Percentiles rank a stretch among this genome's conserved stretches.
Evolutionary conservation across 2,888 invertebrate genomes (phyloP).

Genomic region (Sturmia bella): DNA sequence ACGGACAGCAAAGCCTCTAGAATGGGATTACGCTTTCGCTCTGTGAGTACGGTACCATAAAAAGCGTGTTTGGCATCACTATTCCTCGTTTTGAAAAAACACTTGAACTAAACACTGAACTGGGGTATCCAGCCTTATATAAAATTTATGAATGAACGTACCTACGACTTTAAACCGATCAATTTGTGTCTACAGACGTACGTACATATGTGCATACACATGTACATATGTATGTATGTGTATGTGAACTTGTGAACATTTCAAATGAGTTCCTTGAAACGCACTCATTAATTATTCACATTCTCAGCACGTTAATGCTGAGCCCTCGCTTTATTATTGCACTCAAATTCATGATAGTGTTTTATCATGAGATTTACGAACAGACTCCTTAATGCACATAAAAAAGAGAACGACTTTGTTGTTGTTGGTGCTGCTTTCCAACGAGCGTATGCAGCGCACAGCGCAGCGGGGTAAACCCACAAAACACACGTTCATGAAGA

Average conservation of each 20-base stretch:
- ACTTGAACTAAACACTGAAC: no score
- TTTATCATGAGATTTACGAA: slow-evolving; percentile 7
- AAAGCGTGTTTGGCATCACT: no score
- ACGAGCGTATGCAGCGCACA: slow-evolving; percentile 50
- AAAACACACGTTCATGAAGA: slow-evolving; percentile 51
- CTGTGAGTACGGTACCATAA: no score
- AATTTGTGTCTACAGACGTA: neutral
- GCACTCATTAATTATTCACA: no score
- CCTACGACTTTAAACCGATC: no score
- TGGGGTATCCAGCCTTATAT: no score
- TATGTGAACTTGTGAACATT: neutral
- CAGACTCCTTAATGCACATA: slow-evolving; percentile 40
- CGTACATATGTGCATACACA: neutral
- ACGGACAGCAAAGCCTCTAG: no score
- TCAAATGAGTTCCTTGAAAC: no score
- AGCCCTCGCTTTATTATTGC: no score
- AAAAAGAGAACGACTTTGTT: slow-evolving; percentile 8
- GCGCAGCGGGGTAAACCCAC: slow-evolving; percentile 64
- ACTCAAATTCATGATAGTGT: slow-evolving; percentile 4
- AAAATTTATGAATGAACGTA: neutral
- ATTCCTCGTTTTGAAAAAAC: no score
- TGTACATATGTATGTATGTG: slow-evolving; percentile 2
- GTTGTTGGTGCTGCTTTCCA: slow-evolving; percentile 15
- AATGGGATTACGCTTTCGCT: no score
- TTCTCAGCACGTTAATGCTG: no score